Base-by-base conservation (phyloP, 2,888 invertebrate species). In the Litoditis marina region DNA sequence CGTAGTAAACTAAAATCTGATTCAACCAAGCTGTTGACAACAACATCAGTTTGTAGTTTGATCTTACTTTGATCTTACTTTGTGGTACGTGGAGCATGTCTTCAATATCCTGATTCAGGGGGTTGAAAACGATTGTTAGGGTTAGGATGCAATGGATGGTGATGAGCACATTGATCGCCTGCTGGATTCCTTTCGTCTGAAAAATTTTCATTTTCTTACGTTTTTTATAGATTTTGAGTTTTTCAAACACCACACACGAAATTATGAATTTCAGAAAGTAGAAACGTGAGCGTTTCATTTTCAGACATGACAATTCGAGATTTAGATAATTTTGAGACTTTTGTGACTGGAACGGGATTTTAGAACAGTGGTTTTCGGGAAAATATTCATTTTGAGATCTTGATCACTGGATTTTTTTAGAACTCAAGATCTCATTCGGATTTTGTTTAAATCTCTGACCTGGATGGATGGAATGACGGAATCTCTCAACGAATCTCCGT, bases 111-210 rank as follows among this genome's bases (percentile, higher is more conserved):
- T 81, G 81, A 56, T 71, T 81, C 30, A 81, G 50, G 8, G 81
- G 81, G 51, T 80, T 81, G 65, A 79, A 74, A 44, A 80, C 77
- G 46, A 80, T 76, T 11, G 78, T 79, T 32, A 80, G 65, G 7
- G 81, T 78, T 22, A 81, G 68, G 31, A 79, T 75, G 60, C 78
- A 78, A 55, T 81, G 81, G 22, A 79, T 51, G n/a, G 79, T 78
- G 63, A 81, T 81, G 46, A 81, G 67, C 7, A 81, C 59, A 66
- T 81, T 81, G 57, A 80, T 76, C 25, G 77, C 69, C 62, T 77
- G 73, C 63, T 76, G 76, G 53, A 76, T 74, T 52, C 72, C 68
- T 13, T 63, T 71, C 25, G 68, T 73, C 63, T 69, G 66, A 42
- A 64, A 32, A 47, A 47, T 34, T 34, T 19, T 22, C 7, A 50